These are phyloP conservation scores for Netelia inedita DNA, from an alignment of 2,888 invertebrate genomes.

Conservation along the genomic window DNA sequence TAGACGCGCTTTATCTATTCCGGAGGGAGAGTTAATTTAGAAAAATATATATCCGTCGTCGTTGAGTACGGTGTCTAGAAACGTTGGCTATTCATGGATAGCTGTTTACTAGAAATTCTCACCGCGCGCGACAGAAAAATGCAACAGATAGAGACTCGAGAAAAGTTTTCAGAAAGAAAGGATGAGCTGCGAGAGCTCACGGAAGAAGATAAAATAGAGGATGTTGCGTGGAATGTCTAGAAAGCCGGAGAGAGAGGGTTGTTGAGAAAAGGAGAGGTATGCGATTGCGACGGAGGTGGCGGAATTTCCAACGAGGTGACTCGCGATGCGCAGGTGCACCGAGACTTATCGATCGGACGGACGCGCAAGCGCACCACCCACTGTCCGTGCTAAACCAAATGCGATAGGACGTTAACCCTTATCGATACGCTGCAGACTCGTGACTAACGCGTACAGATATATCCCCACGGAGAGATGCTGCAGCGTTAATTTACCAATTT, in stretches of 20 bases:
- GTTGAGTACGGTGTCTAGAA: too few species aligned
- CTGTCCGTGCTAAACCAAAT: conserved; percentile 41
- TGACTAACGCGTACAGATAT: neutral
- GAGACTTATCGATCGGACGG: conserved; percentile 52
- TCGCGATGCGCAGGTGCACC: conserved; percentile 22
- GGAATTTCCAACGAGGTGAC: conserved; percentile 45
- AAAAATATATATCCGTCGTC: too few species aligned
- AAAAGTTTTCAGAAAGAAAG: neutral
- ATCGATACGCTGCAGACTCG: conserved; percentile 35
- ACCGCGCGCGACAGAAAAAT: neutral
- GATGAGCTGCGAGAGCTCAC: neutral
- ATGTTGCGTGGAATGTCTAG: conserved; percentile 4
- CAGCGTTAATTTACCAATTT: too few species aligned
- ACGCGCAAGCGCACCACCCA: conserved; percentile 8
- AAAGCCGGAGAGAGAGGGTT: conserved; percentile 19
- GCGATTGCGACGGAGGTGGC: conserved; percentile 26
- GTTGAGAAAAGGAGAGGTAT: neutral
- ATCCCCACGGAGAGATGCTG: neutral
- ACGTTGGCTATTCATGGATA: too few species aligned
- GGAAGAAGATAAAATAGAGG: neutral
- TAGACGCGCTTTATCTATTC: neutral
- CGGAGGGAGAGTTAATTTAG: too few species aligned
- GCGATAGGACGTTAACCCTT: conserved; percentile 65
- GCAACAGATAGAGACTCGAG: neutral
- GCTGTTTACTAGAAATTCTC: neutral